Evolutionary conservation across 2,797 vertebrate species (phyloP), one percentile per base, ranked within the genome.

Genomic region (Gymnothorax reevesii): DNA sequence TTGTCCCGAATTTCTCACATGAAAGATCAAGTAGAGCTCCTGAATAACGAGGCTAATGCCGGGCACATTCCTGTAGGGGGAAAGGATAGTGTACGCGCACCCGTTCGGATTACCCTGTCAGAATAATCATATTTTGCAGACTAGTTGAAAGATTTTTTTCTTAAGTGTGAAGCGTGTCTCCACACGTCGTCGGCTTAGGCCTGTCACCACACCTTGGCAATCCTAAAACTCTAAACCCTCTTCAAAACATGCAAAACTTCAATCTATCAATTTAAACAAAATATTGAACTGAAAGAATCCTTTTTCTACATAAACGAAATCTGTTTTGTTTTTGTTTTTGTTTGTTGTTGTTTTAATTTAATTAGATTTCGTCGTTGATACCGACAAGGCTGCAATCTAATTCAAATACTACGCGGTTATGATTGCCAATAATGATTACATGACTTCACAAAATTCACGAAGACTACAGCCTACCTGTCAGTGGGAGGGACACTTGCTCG

Each of bases 171-270:
- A 93, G 91, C 97, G 91, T 96, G 96, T 94, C 95, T 88, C 93
- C 94, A 95, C 97, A 96, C 92, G 97, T 89, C 95, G 91, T 86
- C 71, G 86, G 88, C 85, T 85, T 88, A 90, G 90, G 91, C 90
- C 91, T 93, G 86, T 95, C 95, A 92, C 91, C 91, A 96, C 95
- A 90, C 95, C 95, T 95, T 94, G 89, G 88, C 92, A 94, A 91
- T 90, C 90, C 90, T 90, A 90, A 93, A 93, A 92, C 75, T 54
- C 83, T 80, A 80, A 87, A 84, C 73, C 49, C 83, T 20, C 27
- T 87, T 84, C 83, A 87, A 77, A 83, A 87, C 55, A 62, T 77
- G 49, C 33, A 62, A 20, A 13, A 42, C 57, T 73, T 85, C 17
- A 55, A 64, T 71, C 59, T 55, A 85, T 49, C 66, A 66, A 55